phyloP scores from a whole-genome alignment of 2,888 invertebrate genomes.

The Epistrophella euchroma region DNA sequence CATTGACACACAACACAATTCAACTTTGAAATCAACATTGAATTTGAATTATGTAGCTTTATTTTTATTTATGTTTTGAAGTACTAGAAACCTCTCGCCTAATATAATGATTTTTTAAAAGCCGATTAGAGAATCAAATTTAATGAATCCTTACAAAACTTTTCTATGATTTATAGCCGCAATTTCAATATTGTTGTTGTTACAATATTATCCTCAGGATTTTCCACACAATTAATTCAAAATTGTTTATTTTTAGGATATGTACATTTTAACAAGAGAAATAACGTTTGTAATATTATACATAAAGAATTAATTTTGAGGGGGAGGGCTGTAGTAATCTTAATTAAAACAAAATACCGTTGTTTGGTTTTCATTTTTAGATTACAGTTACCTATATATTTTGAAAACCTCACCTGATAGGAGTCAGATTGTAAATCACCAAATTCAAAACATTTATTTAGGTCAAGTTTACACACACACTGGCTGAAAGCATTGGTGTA shows the following conservation, averaged over 20 bases:
- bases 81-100: not conserved
- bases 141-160: not conserved
- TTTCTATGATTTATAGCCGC: not conserved
- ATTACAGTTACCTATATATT: too few species aligned
- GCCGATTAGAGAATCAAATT: not conserved
- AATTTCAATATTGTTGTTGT: not conserved
- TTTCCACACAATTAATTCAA: not conserved
- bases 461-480: too few species aligned
- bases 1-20: not conserved
- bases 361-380: too few species aligned
- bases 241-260: not conserved
- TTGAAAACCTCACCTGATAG: too few species aligned
- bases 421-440: too few species aligned
- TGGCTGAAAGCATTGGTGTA: too few species aligned
- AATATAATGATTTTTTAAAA: not conserved
- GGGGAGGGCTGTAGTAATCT: too few species aligned
- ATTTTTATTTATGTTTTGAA: not conserved
- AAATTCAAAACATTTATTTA: too few species aligned
- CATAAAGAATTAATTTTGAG: too few species aligned
- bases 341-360: too few species aligned
- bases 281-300: too few species aligned
- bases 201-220: not conserved
- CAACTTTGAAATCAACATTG: not conserved
- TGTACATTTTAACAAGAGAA: too few species aligned
- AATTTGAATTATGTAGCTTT: not conserved